phyloP scores from a whole-genome alignment of 2,797 vertebrate species.

The Mycteria americana region DNA sequence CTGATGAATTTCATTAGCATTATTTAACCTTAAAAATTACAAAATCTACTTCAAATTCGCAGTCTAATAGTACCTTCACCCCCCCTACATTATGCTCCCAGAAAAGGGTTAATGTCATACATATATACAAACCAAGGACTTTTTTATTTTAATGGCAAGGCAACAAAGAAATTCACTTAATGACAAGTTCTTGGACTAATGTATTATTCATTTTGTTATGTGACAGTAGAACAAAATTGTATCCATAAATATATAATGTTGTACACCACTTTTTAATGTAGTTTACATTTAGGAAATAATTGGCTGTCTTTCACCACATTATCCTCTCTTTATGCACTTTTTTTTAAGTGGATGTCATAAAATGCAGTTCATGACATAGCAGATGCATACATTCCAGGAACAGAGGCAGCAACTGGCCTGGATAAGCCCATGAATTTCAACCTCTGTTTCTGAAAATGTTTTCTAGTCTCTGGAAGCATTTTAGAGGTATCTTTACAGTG shows the following conservation, averaged over 20 bases:
- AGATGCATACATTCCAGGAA: background rate
- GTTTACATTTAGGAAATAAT: slow-evolving; percentile 48
- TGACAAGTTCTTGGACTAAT: slow-evolving; percentile 46
- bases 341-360: background rate
- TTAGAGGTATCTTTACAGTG: background rate
- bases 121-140: background rate
- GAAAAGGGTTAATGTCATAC: background rate
- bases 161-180: slow-evolving; percentile 36
- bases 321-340: background rate
- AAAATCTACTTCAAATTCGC: background rate
- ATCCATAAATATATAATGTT: slow-evolving; percentile 65
- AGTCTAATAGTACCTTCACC: background rate
- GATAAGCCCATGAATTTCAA: background rate
- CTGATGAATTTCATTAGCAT: background rate
- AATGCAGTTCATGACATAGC: background rate
- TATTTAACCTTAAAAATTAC: background rate
- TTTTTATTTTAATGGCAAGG: background rate
- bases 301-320: slow-evolving; percentile 32
- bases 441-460: background rate
- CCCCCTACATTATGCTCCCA: background rate
- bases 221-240: slow-evolving; percentile 52
- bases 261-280: background rate
- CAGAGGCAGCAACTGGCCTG: background rate
- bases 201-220: slow-evolving; percentile 59
- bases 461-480: background rate